phyloP scores from a whole-genome alignment of 2,113 vertebrate genomes.

The Chaetops frenatus region DNA sequence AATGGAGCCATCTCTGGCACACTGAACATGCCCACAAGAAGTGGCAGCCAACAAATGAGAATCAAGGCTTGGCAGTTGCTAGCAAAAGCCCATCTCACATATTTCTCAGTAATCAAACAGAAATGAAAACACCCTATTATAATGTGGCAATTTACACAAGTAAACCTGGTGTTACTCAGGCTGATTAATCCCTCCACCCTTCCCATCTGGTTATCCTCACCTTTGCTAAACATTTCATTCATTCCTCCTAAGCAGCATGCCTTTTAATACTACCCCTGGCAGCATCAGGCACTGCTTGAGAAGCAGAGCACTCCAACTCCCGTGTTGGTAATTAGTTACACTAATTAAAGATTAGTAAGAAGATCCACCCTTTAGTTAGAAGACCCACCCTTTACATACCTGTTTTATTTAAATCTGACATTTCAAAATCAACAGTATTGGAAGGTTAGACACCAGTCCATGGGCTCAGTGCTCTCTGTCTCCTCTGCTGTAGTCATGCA shows the following conservation, averaged over 20 bases:
- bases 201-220: background rate
- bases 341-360: constrained; percentile 15
- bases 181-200: background rate
- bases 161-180: background rate
- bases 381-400: background rate
- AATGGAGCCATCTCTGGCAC: background rate
- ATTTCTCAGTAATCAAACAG: background rate
- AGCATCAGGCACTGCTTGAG: background rate
- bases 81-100: background rate
- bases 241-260: background rate
- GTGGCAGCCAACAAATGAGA: background rate
- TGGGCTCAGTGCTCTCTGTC: background rate
- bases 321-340: background rate
- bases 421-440: background rate
- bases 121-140: background rate
- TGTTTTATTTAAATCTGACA: constrained; percentile 2
- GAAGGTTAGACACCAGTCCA: background rate
- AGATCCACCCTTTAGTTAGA: background rate
- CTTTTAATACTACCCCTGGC: background rate
- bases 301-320: background rate
- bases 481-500: background rate
- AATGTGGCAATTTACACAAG: background rate
- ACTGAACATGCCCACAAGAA: background rate
- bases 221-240: background rate
- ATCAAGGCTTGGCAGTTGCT: background rate